Percentiles rank a stretch among this genome's conserved stretches.
Conservation (phyloP, 2,113 vertebrate genomes). For the Glareola pratincola region DNA sequence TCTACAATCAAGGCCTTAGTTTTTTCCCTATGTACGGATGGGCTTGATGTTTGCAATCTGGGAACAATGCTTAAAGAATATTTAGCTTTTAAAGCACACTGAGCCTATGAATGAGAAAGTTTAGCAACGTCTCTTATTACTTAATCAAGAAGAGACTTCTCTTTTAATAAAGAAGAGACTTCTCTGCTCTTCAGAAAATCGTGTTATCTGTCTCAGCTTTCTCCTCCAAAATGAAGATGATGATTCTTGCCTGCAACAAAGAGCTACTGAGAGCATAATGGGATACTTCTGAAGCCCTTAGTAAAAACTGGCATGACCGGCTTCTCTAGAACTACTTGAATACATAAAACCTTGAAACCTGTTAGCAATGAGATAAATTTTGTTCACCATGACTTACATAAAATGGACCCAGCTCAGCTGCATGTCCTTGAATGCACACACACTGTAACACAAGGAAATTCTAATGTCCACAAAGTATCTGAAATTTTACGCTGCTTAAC, state of each 20-base stretch:
- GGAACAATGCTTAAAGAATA: neutral
- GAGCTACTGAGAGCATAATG: neutral
- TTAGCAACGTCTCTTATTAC: neutral
- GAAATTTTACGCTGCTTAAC: neutral
- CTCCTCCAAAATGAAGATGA: neutral
- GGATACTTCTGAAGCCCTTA: neutral
- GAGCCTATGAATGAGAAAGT: neutral
- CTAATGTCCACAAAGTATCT: neutral
- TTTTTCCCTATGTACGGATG: neutral
- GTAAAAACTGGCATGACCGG: neutral
- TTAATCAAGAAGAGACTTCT: neutral
- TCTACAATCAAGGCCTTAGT: neutral
- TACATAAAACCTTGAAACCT: neutral
- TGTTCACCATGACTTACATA: neutral
- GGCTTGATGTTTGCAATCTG: neutral
- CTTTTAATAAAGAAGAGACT: neutral
- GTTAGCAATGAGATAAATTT: neutral
- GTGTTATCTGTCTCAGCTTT: neutral
- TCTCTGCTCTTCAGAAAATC: neutral
- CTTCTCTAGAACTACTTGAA: neutral
- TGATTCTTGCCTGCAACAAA: neutral
- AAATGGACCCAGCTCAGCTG: neutral
- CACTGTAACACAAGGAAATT: neutral
- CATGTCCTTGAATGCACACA: neutral
- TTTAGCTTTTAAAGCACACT: neutral